Evolutionary conservation across 2,888 invertebrate genomes (phyloP), one percentile per base, ranked within the genome.

Genomic region (Polydrusus tereticollis): DNA sequence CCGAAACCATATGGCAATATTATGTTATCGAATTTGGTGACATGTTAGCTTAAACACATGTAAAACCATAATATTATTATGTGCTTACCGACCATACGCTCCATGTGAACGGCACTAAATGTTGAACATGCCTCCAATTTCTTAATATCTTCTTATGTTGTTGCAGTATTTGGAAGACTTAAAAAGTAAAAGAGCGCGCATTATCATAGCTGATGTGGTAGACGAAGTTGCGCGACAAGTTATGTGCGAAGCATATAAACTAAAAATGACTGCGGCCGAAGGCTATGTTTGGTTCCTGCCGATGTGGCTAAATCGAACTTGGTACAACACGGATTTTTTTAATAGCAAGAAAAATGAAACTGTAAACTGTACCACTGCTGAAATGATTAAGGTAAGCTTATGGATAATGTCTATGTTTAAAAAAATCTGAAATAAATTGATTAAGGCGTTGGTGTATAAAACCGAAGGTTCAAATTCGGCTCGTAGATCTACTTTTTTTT

Each of bases 251-350:
- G 96, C 94, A 0, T 90, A 87, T 81, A 88, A 87, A 79, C 87
- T 90, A 74, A 88, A 91, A 74, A 93, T 94, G 90, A 90, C 90
- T 20, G 90, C 91, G 0, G 82, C 84, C 55, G 85, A 92, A 77
- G 94, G 94, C 41, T 94, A 93, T 83, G 93, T 94, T 1, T 97
- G 96, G 96, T 94, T 97, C 82, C 86, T 97, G 68, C 95, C 96
- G 0, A 87, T 89, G 36, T 92, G 94, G 91, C 86, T 93, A 18
- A 87, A 88, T 6, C 82, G 86, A 1, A 85, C 88, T 74, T 92
- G 92, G 91, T 89, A 88, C 80, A 86, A 90, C 76, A 90, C 90
- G 0, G 88, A 89, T 73, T 83, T 82, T 21, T 87, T 87, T 77
- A 88, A 88, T 74, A 10, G 65, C 1, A 64, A 78, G 14, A 67